Evolutionary conservation across 2,888 invertebrate genomes (phyloP).

Genomic region (Aleiodes testaceus): DNA sequence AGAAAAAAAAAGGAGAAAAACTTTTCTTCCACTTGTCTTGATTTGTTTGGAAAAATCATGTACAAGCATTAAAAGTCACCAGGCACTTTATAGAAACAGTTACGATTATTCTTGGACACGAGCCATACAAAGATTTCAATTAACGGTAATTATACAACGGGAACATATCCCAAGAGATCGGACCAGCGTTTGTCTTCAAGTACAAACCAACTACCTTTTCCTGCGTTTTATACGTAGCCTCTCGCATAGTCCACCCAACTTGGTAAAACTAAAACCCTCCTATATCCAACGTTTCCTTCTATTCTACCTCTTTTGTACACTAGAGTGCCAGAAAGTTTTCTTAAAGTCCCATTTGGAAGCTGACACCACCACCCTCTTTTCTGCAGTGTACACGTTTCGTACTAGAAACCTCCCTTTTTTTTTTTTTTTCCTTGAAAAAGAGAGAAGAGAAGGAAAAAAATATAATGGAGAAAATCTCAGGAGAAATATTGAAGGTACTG

Average conservation of each 20-base stretch:
- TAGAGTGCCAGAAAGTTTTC: slow-evolving; percentile 66
- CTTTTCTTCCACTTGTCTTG: neutral
- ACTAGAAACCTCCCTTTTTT: slow-evolving; percentile 32
- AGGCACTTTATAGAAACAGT: neutral
- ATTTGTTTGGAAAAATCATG: slow-evolving; percentile 13
- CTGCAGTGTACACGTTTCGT: slow-evolving; percentile 35
- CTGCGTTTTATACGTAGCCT: neutral
- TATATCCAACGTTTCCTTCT: neutral
- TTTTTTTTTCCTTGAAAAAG: neutral
- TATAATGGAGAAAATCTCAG: neutral
- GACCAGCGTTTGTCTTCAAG: slow-evolving; percentile 10
- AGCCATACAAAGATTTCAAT: slow-evolving; percentile 68
- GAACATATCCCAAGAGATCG: slow-evolving; percentile 7
- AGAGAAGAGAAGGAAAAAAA: neutral
- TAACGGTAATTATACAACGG: slow-evolving; percentile 67
- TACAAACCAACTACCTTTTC: neutral
- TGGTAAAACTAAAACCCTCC: slow-evolving; percentile 30
- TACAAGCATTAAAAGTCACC: neutral
- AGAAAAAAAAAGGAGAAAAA: neutral
- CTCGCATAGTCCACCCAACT: slow-evolving; percentile 30
- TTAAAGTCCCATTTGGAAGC: slow-evolving; percentile 67
- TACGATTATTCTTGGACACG: slow-evolving; percentile 57
- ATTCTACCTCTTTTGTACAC: neutral
- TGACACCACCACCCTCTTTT: slow-evolving; percentile 49
- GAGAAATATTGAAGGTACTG: slow-evolving; percentile 26